A percentile compares a stretch with the other conserved stretches of the same genome.
These are phyloP conservation scores for Sterrhoptilus dennistouni DNA, from an alignment of 2,113 vertebrate species.

Conservation along the genomic window DNA sequence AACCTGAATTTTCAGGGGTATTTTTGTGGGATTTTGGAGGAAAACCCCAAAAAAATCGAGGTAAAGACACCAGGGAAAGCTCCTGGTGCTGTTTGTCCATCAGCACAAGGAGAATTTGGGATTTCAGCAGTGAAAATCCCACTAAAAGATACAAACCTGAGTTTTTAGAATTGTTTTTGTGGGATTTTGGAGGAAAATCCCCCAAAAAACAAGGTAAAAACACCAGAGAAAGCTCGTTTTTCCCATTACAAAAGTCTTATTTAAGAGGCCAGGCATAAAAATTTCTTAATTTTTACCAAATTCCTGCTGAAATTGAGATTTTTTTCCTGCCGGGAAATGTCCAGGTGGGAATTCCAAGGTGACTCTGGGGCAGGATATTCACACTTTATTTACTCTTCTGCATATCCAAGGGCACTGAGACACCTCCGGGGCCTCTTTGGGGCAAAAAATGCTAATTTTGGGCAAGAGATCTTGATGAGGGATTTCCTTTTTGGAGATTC, in stretches of 20 bases:
- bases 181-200: too few relatives aligned
- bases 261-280: not conserved
- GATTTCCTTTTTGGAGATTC: not conserved
- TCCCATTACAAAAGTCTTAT: not conserved
- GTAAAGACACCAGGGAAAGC: too few relatives aligned
- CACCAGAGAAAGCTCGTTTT: not conserved
- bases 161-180: too few relatives aligned
- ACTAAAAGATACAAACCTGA: too few relatives aligned
- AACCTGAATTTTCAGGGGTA: too few relatives aligned
- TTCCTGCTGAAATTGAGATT: not conserved
- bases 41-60: too few relatives aligned
- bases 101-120: too few relatives aligned
- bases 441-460: not conserved
- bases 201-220: too few relatives aligned
- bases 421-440: not conserved
- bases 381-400: not conserved
- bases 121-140: too few relatives aligned
- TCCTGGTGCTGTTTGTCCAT: too few relatives aligned
- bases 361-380: not conserved
- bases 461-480: not conserved
- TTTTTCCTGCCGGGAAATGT: not conserved
- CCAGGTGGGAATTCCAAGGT: not conserved
- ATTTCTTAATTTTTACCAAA: not conserved
- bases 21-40: too few relatives aligned
- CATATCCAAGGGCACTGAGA: not conserved